phyloP scores from a whole-genome alignment of 2,113 vertebrate species.

The Petaurus breviceps region DNA sequence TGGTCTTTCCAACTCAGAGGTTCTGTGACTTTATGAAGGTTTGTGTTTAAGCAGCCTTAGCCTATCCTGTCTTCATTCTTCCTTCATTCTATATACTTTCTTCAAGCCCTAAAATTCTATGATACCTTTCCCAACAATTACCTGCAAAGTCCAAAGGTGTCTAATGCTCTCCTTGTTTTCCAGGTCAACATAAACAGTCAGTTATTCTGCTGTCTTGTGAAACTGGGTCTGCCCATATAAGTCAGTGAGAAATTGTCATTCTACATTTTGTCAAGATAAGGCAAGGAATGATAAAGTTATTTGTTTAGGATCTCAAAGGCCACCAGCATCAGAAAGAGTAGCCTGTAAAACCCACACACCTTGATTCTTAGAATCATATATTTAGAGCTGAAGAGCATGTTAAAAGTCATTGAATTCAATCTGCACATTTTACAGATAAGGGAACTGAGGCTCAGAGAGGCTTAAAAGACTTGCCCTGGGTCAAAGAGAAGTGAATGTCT shows the following conservation, averaged over 20 bases:
- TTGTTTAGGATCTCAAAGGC: not conserved
- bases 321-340: not conserved
- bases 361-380: not conserved
- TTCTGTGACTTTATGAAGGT: not conserved
- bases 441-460: not conserved
- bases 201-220: not conserved
- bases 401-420: not conserved
- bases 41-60: not conserved
- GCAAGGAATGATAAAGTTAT: not conserved
- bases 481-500: not conserved
- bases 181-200: not conserved
- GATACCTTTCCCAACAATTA: not conserved
- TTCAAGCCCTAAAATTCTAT: not conserved
- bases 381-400: not conserved
- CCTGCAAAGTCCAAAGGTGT: not conserved
- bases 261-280: not conserved
- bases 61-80: not conserved
- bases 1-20: not conserved
- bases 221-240: not conserved
- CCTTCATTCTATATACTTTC: not conserved
- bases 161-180: not conserved
- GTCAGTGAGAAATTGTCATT: not conserved
- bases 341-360: not conserved
- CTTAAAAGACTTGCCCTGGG: not conserved
- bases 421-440: not conserved